Base-by-base conservation (phyloP, 1,140 invertebrate species). In the Capitella teleta region DNA sequence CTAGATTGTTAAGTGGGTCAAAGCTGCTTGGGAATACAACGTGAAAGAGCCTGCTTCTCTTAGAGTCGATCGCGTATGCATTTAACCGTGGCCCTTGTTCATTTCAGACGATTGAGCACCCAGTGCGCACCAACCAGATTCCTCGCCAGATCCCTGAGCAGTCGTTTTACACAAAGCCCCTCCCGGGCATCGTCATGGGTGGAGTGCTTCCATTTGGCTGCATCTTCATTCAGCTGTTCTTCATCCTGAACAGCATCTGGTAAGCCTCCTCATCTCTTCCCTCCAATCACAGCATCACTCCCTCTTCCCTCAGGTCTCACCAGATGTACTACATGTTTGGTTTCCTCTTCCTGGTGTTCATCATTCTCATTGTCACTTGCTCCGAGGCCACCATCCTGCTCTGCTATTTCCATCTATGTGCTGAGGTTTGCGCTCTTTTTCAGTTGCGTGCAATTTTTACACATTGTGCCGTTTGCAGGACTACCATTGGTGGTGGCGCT, bases 241-340 rank as follows among this genome's bases (percentile, higher is more conserved):
- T 98, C 68, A 98, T 98, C 55, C 78, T 98, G 14, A 98, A 96
- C 74, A 97, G 92, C 25, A 84, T 98, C 41, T 98, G 95, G 95
- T 82, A 69, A 65, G 41, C 41, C n/a, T 25, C 16, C 41, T 1
- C 41, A 10, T 12, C 24, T n/a, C 14, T 14, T 25, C 25, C 2
- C 25, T 12, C 23, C 21, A 23, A 14, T 24, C 26, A 26, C 25
- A 21, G 2, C 10, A 25, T 44, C 21, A 12, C 28, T 44, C 14
- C 14, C 23, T 44, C 26, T 25, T 16, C 47, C 70, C 76, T 40
- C 62, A 81, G 80, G 80, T 92, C 90, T 30, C 89, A 85, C 64
- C 86, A 94, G 76, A 94, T 93, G 74, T 98, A 98, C 70, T 98
- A 98, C 77, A 98, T 98, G 94, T 98, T 98, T 74, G 95, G 95